These are phyloP conservation scores for Melikaiella ostensackeni DNA, from an alignment of 2,888 invertebrate genomes.

Conservation along the genomic window DNA sequence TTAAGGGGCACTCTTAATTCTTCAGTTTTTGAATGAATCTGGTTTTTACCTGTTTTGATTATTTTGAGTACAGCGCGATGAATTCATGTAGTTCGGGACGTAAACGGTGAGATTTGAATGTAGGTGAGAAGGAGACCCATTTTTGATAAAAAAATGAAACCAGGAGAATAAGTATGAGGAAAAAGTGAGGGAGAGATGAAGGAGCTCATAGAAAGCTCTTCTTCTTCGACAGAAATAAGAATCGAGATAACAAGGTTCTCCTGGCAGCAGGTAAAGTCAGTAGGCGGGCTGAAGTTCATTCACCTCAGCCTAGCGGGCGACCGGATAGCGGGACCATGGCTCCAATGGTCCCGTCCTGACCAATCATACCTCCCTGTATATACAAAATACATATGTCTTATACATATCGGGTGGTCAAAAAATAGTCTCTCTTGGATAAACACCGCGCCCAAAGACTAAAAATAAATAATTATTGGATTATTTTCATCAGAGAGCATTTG, in stretches of 20 bases:
- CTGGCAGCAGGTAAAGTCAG: conserved; percentile 75
- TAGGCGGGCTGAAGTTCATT: conserved; percentile 75
- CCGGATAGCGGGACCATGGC: conserved; percentile 77
- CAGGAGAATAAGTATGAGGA: too few relatives aligned
- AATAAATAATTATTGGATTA: conserved; percentile 18
- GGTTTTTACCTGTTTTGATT: background rate
- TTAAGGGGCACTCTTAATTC: too few relatives aligned
- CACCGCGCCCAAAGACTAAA: conserved; percentile 6
- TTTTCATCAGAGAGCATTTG: background rate
- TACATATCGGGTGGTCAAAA: conserved; percentile 40
- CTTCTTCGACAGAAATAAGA: conserved; percentile 46
- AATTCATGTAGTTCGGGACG: too few relatives aligned
- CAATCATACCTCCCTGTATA: conserved; percentile 61
- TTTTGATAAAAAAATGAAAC: background rate
- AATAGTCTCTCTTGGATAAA: conserved; percentile 11
- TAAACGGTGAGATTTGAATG: too few relatives aligned
- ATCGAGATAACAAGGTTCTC: conserved; percentile 61
- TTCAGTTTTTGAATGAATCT: too few relatives aligned
- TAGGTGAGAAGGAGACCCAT: background rate
- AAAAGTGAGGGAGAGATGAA: conserved; percentile 20
- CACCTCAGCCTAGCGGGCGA: conserved; percentile 76
- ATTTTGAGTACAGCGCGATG: background rate
- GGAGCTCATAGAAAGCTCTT: conserved; percentile 48
- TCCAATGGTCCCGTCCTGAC: conserved; percentile 73
- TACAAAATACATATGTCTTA: conserved; percentile 46